Evolutionary conservation across 2,888 invertebrate genomes (phyloP), one percentile per base, ranked within the genome.

Genomic region (Chesias legatella): DNA sequence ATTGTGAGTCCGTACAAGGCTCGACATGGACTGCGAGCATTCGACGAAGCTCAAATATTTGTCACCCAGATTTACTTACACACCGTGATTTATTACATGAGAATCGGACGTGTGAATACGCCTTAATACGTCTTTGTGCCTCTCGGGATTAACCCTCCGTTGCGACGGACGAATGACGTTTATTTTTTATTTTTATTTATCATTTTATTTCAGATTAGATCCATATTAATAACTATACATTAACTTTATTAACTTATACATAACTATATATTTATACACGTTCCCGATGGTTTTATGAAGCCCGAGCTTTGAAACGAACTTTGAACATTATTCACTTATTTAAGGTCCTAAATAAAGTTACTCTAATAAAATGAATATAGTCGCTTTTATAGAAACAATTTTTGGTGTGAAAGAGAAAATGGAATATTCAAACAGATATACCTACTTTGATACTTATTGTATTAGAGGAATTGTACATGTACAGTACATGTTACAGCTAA

Each of bases 61-160:
- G 53, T 34, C 24, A 39, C 30, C 48, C 50, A 53, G 55, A 53
- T 54, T 55, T 51, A 51, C 55, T 42, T 34, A 51, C 43, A 38
- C 43, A 43, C 34, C 30, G 55, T 67, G 66, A 69, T 68, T 63
- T 67, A 69, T 65, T 59, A 57, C 50, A 33, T 38, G 38, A 55
- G 60, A 59, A 58, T 51, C 44, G 56, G 51, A 55, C 58, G 61
- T 56, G 60, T 60, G 60, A 61, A 67, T 63, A 56, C 60, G 57
- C 63, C 69, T 63, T 70, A 67, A 69, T 67, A 60, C 56, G 56
- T 58, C 64, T 61, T 60, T 65, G 43, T 60, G 62, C 51, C 51
- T 46, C 53, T 26, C 36, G 53, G 55, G 58, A 56, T 63, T 64
- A 61, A 63, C 63, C 64, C 62, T 48, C 49, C 52, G 30, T 33